Evolutionary conservation across 2,888 invertebrate species (phyloP).

Genomic region (Rutpela maculata): DNA sequence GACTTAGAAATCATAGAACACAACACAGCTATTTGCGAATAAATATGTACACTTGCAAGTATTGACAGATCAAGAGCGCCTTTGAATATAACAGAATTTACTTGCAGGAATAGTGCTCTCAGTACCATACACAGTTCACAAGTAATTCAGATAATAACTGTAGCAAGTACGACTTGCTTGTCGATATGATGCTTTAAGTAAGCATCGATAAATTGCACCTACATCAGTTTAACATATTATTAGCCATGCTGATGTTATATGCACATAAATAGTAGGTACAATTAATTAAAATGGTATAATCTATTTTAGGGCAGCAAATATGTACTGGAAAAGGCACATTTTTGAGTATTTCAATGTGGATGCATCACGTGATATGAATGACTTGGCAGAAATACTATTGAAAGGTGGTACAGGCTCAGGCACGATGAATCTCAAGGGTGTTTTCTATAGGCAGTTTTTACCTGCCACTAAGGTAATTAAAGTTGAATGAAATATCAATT

Average conservation of each 20-base stretch:
- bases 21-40: too few relatives aligned
- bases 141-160: too few relatives aligned
- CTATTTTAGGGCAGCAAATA: constrained; percentile 79
- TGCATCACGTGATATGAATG: constrained; percentile 87
- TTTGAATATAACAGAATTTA: too few relatives aligned
- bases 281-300: not conserved
- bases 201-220: not conserved
- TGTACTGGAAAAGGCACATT: constrained; percentile 82
- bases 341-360: constrained; percentile 93
- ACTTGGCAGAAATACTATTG: constrained; percentile 84
- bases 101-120: too few relatives aligned
- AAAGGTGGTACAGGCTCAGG: constrained; percentile 81
- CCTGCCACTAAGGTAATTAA: constrained; percentile 78
- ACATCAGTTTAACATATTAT: too few relatives aligned
- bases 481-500: not conserved
- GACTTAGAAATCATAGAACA: too few relatives aligned
- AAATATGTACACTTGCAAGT: too few relatives aligned
- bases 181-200: too few relatives aligned
- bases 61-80: too few relatives aligned
- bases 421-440: constrained; percentile 77
- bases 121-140: too few relatives aligned
- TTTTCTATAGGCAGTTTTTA: constrained; percentile 88
- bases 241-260: not conserved
- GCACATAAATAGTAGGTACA: not conserved
- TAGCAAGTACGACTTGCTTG: too few relatives aligned